phyloP scores from a whole-genome alignment of 1,140 invertebrate species.

The Drosophila punjabiensis region DNA sequence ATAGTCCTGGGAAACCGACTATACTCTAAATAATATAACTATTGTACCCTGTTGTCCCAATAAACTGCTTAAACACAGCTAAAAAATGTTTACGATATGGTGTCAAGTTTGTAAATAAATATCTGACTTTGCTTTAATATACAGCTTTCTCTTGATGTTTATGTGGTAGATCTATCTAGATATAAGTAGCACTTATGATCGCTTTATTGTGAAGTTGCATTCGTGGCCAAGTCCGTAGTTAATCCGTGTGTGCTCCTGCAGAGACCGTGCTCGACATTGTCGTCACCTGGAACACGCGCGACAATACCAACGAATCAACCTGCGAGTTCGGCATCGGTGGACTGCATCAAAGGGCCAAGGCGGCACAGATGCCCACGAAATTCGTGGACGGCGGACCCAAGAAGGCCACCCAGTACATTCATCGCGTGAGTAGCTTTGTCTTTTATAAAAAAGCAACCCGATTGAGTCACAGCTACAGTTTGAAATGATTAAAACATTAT shows the following conservation, averaged over 20 bases:
- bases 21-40: not conserved
- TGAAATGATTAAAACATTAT: not conserved
- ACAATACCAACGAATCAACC: conserved; percentile 89
- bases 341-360: conserved; percentile 85
- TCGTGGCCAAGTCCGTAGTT: conserved; percentile 13
- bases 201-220: not conserved
- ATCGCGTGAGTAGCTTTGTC: conserved; percentile 88
- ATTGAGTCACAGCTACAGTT: conserved; percentile 2
- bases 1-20: conserved; percentile 12
- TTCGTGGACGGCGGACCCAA: conserved; percentile 93
- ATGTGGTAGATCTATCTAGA: not conserved
- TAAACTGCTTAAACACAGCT: conserved; percentile 11
- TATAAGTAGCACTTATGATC: not conserved
- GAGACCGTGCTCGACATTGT: conserved; percentile 90
- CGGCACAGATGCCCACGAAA: conserved; percentile 80
- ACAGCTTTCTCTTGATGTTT: too few species aligned
- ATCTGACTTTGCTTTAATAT: too few species aligned
- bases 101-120: too few species aligned
- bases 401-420: conserved; percentile 92
- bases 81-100: not conserved
- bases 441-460: too few species aligned
- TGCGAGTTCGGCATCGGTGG: conserved; percentile 92
- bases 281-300: conserved; percentile 95
- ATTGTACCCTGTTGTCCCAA: conserved; percentile 3
- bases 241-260: conserved; percentile 77